Evolutionary conservation across 2,888 invertebrate genomes (phyloP).

Genomic region (Eupsilia transversa): DNA sequence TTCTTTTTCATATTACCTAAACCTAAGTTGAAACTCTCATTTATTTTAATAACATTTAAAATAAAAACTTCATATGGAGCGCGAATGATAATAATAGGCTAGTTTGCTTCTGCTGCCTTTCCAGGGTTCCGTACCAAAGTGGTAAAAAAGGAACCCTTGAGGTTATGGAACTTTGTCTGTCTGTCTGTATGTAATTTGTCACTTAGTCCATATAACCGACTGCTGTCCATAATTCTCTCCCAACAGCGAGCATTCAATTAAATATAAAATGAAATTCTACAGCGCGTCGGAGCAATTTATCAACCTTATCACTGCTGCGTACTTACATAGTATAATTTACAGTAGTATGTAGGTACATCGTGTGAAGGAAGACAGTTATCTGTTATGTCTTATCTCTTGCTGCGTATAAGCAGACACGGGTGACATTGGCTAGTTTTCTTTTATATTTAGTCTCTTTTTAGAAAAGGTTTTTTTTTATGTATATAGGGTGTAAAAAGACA

Average conservation of each 20-base stretch:
- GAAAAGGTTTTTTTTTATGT: too few relatives aligned
- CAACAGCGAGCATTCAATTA: constrained; percentile 22
- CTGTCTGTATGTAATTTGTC: too few relatives aligned
- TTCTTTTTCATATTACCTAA: not conserved
- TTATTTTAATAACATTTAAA: not conserved
- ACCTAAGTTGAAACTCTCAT: not conserved
- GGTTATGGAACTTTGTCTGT: too few relatives aligned
- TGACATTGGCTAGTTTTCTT: constrained; percentile 16
- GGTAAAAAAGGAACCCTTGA: not conserved
- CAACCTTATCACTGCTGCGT: constrained; percentile 39
- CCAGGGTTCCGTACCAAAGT: not conserved
- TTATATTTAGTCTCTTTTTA: not conserved
- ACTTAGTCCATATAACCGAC: not conserved
- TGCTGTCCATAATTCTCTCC: not conserved
- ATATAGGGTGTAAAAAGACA: not conserved
- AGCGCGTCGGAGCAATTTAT: constrained; percentile 26
- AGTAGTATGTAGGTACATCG: constrained; percentile 9
- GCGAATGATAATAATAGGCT: not conserved
- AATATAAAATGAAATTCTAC: constrained; percentile 1
- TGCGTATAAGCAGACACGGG: not conserved
- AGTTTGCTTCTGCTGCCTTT: not conserved
- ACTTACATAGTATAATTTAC: constrained; percentile 12
- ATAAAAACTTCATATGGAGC: not conserved
- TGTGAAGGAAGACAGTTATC: constrained; percentile 37
- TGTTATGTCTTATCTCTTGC: constrained; percentile 45